Evolutionary conservation across 2,113 vertebrate species (phyloP).

Genomic region (Percina caprodes): DNA sequence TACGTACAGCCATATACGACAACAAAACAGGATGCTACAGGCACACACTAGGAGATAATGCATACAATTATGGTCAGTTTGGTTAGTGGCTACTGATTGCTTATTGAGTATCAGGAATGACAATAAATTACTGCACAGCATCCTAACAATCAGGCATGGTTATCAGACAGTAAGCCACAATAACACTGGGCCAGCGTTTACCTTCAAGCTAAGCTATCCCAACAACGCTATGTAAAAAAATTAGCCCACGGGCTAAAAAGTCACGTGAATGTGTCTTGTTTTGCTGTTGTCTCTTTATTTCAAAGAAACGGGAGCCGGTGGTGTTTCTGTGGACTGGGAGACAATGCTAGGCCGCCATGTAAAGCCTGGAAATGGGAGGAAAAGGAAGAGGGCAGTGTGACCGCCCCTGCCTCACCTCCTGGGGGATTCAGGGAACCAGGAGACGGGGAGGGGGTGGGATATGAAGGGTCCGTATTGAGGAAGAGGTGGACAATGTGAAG

Average conservation of each 20-base stretch:
- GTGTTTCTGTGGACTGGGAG: conserved; percentile 51
- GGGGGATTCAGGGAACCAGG: conserved; percentile 59
- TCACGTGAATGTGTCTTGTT: conserved; percentile 1
- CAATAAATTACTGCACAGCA: conserved; percentile 57
- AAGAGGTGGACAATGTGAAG: conserved; percentile 17
- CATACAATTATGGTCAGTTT: conserved; percentile 1
- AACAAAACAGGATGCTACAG: not conserved
- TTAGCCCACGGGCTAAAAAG: not conserved
- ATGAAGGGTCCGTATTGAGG: conserved; percentile 22
- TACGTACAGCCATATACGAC: not conserved
- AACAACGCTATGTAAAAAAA: conserved; percentile 2
- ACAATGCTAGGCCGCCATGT: conserved; percentile 81
- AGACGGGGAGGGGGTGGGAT: conserved; percentile 37
- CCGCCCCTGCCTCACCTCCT: conserved; percentile 72
- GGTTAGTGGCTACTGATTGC: not conserved
- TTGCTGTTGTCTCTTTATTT: not conserved
- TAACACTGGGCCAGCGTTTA: conserved; percentile 27
- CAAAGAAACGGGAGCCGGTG: conserved; percentile 28
- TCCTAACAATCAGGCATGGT: conserved; percentile 38
- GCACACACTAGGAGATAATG: not conserved
- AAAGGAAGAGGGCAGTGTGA: conserved; percentile 69
- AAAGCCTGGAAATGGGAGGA: conserved; percentile 76
- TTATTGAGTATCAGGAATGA: conserved; percentile 13
- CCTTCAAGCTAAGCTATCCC: conserved; percentile 41
- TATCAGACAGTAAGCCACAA: conserved; percentile 33